Conservation (phyloP, 2,888 invertebrate genomes). For the Flabesymbios commensalis region DNA sequence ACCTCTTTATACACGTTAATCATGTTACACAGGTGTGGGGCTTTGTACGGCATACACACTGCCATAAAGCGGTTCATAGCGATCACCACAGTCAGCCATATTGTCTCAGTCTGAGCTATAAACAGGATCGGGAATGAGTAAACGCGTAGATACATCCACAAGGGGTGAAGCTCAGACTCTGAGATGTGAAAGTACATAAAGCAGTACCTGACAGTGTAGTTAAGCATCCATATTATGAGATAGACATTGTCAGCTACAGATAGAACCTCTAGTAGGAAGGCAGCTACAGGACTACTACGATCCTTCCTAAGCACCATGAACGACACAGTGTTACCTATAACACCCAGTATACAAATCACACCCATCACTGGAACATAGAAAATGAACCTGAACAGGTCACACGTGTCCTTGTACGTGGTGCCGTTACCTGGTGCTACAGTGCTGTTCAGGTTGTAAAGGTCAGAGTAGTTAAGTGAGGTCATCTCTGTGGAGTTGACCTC, state of each 20-base stretch:
- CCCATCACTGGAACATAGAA: conserved; percentile 27
- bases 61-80: conserved; percentile 38
- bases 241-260: conserved; percentile 33
- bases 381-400: conserved; percentile 22
- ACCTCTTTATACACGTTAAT: conserved; percentile 31
- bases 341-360: conserved; percentile 20
- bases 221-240: conserved; percentile 29
- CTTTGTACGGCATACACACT: conserved; percentile 35
- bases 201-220: conserved; percentile 26
- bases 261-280: conserved; percentile 31
- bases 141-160: conserved; percentile 28
- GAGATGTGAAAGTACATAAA: conserved; percentile 8
- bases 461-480: too few species aligned
- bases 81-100: conserved; percentile 36
- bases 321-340: conserved; percentile 28
- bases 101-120: conserved; percentile 36
- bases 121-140: conserved; percentile 34
- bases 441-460: too few species aligned
- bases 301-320: conserved; percentile 28
- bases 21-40: conserved; percentile 31
- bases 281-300: conserved; percentile 21
- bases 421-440: too few species aligned
- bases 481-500: too few species aligned
- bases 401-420: conserved; percentile 13
- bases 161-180: neutral